Percentiles rank a stretch among this genome's conserved stretches.
These are phyloP conservation scores for Zelostemma sp. DNA, from an alignment of 1,140 invertebrate species.

Conservation along the genomic window DNA sequence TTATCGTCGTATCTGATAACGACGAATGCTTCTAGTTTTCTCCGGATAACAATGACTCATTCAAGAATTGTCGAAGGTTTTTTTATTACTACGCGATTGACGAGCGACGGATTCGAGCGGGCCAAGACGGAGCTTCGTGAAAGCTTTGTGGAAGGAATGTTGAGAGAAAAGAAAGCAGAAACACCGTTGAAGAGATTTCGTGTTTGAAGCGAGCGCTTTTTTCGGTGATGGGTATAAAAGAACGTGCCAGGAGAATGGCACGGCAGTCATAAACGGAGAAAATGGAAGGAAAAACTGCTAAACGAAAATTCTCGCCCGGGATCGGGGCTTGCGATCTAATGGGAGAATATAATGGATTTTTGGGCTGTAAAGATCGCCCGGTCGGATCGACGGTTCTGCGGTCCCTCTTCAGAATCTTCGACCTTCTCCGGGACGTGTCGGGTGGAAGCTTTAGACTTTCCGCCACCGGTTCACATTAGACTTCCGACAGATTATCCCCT, in stretches of 20 bases:
- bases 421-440: conserved; percentile 13
- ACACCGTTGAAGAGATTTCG: conserved; percentile 39
- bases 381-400: conserved; percentile 62
- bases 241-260: conserved; percentile 30
- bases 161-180: conserved; percentile 25
- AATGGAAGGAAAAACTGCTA: conserved; percentile 70
- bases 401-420: conserved; percentile 41
- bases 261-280: conserved; percentile 65
- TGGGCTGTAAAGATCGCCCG: conserved; percentile 65
- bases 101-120: too few species aligned
- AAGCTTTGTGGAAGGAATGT: conserved; percentile 19
- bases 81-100: too few species aligned
- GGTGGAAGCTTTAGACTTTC: conserved; percentile 47
- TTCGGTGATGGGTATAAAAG: conserved; percentile 45
- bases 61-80: conserved; percentile 15
- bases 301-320: conserved; percentile 65
- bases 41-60: too few species aligned
- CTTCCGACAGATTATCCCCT: conserved; percentile 58
- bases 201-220: conserved; percentile 38
- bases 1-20: too few species aligned
- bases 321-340: conserved; percentile 66
- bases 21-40: too few species aligned
- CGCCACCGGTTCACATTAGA: conserved; percentile 37
- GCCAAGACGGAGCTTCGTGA: conserved; percentile 15
- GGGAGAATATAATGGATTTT: conserved; percentile 70